Evolutionary conservation across 2,888 invertebrate species (phyloP), one percentile per base, ranked within the genome.

Genomic region (Meiosimyza platycephala): DNA sequence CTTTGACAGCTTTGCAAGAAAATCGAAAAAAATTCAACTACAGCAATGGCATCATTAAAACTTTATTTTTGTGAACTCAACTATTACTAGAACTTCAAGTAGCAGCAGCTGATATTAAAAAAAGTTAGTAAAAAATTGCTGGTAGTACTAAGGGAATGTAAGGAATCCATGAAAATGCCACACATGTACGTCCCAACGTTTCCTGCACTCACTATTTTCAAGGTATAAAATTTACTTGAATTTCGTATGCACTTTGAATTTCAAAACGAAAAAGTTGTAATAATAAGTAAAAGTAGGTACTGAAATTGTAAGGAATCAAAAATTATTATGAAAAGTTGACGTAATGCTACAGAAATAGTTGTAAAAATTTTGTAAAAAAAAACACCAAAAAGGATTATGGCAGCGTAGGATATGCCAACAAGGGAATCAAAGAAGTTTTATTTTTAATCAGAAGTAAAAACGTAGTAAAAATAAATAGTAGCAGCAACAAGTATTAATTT

Each of bases 1-100:
- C 5, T 9, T 40, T 40, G 40, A 40, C 40, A 40, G 40, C 40
- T 9, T 40, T 9, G 9, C 40, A 9, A 40, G 40, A 9, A 40
- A 40, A 9, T 6, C 9, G 40, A 40, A 40, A 40, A 40, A 55
- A 67, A 47, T 16, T 57, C 57, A 67, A 57, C 48, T 57, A 57
- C 55, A 57, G 40, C 40, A 40, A 40, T 6, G 9, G 55, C 57
- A 55, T 54, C 67, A 57, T 55, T 67, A 57, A 57, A 67, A 67
- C 40, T 67, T 67, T 57, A 33, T 16, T 33, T 57, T 50, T 51
- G 33, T 48, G 13, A 57, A 22, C 15, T 18, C 22, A 57, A 57
- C 57, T 28, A 22, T 57, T 57, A 22, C 13, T 22, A 5, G 1
- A 28, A 57, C 13, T 22, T 6, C 11, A 57, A 57, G 22, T 12